Base-by-base conservation (phyloP, 1,140 invertebrate species). In the Anastatus disparis region DNA sequence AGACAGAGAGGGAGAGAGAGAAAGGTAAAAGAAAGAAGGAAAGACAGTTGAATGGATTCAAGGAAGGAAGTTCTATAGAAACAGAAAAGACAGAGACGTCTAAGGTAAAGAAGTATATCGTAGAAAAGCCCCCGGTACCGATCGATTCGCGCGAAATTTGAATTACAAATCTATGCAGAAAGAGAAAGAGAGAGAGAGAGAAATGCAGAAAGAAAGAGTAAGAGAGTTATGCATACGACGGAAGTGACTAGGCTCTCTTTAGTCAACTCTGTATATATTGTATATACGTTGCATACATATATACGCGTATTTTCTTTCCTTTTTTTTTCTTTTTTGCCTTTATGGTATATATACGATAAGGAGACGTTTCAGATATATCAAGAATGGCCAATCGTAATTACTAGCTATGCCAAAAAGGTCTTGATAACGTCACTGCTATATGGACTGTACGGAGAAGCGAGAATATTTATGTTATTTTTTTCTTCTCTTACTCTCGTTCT, bases 61-160 rank as follows among this genome's bases (percentile, higher is more conserved):
- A 46, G 44, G 44, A 4, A 46, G 44, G 44, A 15, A 20, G 15
- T 15, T n/a, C 44, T 3, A n/a, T 15, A 46, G 44, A 15, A 4
- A 46, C 44, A 15, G 44, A 46, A 15, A 6, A 35, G 31, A 35
- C n/a, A n/a, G n/a, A n/a, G n/a, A n/a, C n/a, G n/a, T n/a, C n/a
- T n/a, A n/a, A n/a, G n/a, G n/a, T n/a, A n/a, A n/a, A n/a, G n/a
- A n/a, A n/a, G n/a, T n/a, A n/a, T n/a, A n/a, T n/a, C n/a, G n/a
- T n/a, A n/a, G n/a, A n/a, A n/a, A n/a, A n/a, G n/a, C n/a, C n/a
- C n/a, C 12, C 59, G 26, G 24, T n/a, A 35, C 31, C 50, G 59
- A 71, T 71, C 69, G 69, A 71, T 58, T 70, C 68, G 66, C 40
- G 52, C 59, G 6, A 71, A 66, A 71, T 71, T 71, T 71, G 70